A percentile compares a stretch with the other conserved stretches of the same genome.
phyloP scores from a whole-genome alignment of 2,888 invertebrate genomes.

The Perithous albicinctus region DNA sequence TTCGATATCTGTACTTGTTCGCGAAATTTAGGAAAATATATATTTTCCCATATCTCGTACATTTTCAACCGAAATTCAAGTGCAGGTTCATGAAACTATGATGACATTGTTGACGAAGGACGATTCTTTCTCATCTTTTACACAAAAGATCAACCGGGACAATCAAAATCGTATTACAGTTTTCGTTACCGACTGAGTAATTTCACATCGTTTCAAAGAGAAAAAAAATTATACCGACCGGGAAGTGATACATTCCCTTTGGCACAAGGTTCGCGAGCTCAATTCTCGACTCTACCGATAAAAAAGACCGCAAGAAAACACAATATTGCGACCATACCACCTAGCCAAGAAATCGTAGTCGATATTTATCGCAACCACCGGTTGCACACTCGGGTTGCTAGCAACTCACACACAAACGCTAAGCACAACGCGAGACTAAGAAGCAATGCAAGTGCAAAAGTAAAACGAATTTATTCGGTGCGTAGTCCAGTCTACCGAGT shows the following conservation, averaged over 20 bases:
- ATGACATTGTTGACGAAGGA: no score
- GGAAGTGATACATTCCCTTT: neutral
- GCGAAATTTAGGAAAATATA: no score
- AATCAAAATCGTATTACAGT: neutral
- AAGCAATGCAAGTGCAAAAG: conserved; percentile 56
- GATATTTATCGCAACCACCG: conserved; percentile 49
- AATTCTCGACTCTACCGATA: neutral
- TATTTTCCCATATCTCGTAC: no score
- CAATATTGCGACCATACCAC: no score
- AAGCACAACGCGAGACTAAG: conserved; percentile 49
- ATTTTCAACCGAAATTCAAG: no score
- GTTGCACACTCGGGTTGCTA: conserved; percentile 49
- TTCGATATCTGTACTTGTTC: no score
- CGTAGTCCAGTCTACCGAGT: conserved; percentile 10
- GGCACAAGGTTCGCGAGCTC: neutral
- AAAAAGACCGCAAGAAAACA: neutral
- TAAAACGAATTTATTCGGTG: conserved; percentile 51
- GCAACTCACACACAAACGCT: no score
- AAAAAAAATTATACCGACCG: neutral
- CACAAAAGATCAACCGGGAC: no score
- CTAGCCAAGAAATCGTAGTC: neutral
- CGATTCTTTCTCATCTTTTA: no score
- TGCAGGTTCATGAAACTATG: no score
- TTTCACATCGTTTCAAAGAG: neutral
- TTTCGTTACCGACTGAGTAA: neutral